Conservation (phyloP, 53 echinoderm and acorn worm genomes). For the Echinometra lucunter region DNA sequence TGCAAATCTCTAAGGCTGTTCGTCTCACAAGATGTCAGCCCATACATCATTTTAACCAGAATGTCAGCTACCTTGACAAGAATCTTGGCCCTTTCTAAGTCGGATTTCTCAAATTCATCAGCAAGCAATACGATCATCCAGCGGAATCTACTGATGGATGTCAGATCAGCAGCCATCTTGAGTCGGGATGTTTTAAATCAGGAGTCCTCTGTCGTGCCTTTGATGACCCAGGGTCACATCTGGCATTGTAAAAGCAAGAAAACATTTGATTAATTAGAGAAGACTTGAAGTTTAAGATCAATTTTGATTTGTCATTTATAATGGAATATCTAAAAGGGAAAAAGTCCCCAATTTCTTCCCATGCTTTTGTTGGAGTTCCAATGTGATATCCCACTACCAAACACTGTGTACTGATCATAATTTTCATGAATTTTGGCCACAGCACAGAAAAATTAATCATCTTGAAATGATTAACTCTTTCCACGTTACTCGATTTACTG, state of each 20-base stretch:
- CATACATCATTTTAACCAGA: neutral
- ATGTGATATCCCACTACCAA: no score
- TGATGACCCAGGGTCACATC: neutral
- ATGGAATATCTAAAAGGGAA: no score
- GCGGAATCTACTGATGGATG: constrained; percentile 74
- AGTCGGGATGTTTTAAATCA: neutral
- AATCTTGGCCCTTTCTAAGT: constrained; percentile 76
- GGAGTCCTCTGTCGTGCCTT: neutral
- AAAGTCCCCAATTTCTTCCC: no score
- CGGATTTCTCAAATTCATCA: constrained; percentile 68
- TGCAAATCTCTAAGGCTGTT: no score
- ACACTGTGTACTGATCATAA: no score
- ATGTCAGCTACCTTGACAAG: constrained; percentile 59
- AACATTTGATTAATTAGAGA: neutral
- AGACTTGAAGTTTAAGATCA: neutral
- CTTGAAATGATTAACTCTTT: no score
- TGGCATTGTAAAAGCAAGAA: neutral
- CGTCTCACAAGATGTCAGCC: neutral
- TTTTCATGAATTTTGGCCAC: no score
- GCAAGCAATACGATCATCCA: constrained; percentile 86
- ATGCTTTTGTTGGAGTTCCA: no score
- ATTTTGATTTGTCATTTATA: no score
- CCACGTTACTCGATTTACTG: no score
- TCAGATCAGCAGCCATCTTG: constrained; percentile 52
- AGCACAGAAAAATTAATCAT: no score